Evolutionary conservation across 2,888 invertebrate genomes (phyloP).

Genomic region (Drosophila parthenogenetica): DNA sequence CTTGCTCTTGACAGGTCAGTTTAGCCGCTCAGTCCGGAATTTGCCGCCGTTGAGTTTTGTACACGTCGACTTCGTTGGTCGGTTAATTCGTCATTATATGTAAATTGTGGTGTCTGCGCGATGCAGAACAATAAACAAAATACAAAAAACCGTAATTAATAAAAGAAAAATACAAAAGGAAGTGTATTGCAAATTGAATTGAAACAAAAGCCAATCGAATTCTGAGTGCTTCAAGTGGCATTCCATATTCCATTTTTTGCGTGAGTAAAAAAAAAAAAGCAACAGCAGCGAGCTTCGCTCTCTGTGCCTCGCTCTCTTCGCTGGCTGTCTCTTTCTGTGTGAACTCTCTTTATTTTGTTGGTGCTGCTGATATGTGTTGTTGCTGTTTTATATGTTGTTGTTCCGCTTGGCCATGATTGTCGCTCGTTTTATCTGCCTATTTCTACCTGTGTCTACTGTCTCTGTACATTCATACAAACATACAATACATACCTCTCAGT

Average conservation of each 20-base stretch:
- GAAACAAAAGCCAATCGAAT: slow-evolving; percentile 32
- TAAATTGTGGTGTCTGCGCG: slow-evolving; percentile 18
- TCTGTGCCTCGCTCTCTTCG: slow-evolving; percentile 14
- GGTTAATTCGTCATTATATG: slow-evolving; percentile 37
- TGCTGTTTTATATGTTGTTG: slow-evolving; percentile 35
- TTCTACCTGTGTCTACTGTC: slow-evolving; percentile 50
- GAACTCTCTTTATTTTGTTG: slow-evolving; percentile 41
- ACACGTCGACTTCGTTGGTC: slow-evolving; percentile 54
- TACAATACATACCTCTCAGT: slow-evolving; percentile 15
- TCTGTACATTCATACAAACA: slow-evolving; percentile 22
- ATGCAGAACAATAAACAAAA: slow-evolving; percentile 12
- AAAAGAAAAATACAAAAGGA: slow-evolving; percentile 20
- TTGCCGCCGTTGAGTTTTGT: slow-evolving; percentile 59
- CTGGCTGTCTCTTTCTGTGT: slow-evolving; percentile 12
- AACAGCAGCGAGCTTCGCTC: slow-evolving; percentile 15
- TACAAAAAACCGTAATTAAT: slow-evolving; percentile 2
- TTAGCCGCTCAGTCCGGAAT: slow-evolving; percentile 49
- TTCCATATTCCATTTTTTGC: slow-evolving; percentile 57
- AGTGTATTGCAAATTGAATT: slow-evolving; percentile 40
- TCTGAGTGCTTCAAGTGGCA: slow-evolving; percentile 45
- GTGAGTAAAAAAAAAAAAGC: slow-evolving; percentile 63
- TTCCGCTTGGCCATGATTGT: slow-evolving; percentile 43
- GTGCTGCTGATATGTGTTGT: slow-evolving; percentile 34
- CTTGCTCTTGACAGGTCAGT: slow-evolving; percentile 41
- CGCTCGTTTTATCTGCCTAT: slow-evolving; percentile 46